These are phyloP conservation scores for Xiphorhynchus elegans DNA, from an alignment of 2,113 vertebrate species.

Conservation along the genomic window DNA sequence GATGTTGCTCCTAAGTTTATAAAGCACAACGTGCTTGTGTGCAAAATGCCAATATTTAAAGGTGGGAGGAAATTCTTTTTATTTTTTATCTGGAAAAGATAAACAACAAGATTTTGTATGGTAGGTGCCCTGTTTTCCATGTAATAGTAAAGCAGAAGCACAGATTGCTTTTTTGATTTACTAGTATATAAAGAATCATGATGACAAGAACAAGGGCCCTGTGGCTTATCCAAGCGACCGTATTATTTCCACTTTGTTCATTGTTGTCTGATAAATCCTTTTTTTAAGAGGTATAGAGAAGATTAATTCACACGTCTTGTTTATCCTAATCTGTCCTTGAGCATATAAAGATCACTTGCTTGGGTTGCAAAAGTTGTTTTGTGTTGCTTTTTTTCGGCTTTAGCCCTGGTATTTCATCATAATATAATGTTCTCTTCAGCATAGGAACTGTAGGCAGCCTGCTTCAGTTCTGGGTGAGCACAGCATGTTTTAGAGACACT, in stretches of 20 bases:
- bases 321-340: background rate
- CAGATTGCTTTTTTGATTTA: background rate
- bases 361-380: background rate
- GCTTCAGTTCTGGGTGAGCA: background rate
- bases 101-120: background rate
- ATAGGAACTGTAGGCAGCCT: background rate
- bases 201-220: background rate
- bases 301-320: background rate
- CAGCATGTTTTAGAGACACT: conserved; percentile 6
- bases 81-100: background rate
- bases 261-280: background rate
- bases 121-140: background rate
- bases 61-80: background rate
- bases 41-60: background rate
- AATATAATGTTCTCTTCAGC: background rate
- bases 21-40: background rate
- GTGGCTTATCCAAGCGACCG: background rate
- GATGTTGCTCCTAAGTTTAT: background rate
- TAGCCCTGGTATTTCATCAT: background rate
- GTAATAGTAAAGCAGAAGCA: background rate
- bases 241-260: background rate
- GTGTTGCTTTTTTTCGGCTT: background rate
- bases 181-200: background rate
- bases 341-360: background rate
- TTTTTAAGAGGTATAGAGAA: background rate